Evolutionary conservation across 2,888 invertebrate species (phyloP), one percentile per base, ranked within the genome.

Genomic region (Hydropsyche betteni): DNA sequence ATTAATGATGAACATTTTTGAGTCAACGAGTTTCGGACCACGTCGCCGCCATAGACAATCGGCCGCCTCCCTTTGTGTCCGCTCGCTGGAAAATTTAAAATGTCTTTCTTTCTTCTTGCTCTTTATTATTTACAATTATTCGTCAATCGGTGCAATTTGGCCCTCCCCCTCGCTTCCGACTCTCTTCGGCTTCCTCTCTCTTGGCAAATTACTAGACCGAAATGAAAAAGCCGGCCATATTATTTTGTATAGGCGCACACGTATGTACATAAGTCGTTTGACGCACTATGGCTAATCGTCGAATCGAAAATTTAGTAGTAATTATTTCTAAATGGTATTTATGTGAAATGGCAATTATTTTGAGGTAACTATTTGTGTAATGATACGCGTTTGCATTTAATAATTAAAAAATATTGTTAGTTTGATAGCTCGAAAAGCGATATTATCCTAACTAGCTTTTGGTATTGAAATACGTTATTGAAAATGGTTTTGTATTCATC

Each of bases 121-220:
- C 75, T 75, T 76, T 76, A 78, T 78, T 78, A 78, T 78, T 78
- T 78, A 76, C 78, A 78, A 78, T 78, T 78, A 78, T 75, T 78
- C 78, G 78, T 78, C 78, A 78, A 78, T 78, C 78, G 78, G 69
- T 69, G 74, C 78, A 78, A 78, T 78, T 78, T 78, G 58, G 71
- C 36, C 72, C 52, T 72, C 76, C 69, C 69, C 70, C 24, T 10
- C 36, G 24, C 44, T 38, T 72, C 72, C 72, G 55, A 34, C 34
- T 64, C 64, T 69, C 69, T 51, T 38, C 74, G 33, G 68, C 68
- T 74, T 74, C 74, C 74, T 68, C 44, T 74, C 44, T 68, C 44
- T 68, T 51, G 16, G 68, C 68, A 68, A 74, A 74, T 74, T 74
- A 74, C 68, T 44, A 44, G 51, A 64, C 52, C 10, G 33, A 74